phyloP scores from a whole-genome alignment of 2,888 invertebrate genomes.

The Erannis defoliaria region DNA sequence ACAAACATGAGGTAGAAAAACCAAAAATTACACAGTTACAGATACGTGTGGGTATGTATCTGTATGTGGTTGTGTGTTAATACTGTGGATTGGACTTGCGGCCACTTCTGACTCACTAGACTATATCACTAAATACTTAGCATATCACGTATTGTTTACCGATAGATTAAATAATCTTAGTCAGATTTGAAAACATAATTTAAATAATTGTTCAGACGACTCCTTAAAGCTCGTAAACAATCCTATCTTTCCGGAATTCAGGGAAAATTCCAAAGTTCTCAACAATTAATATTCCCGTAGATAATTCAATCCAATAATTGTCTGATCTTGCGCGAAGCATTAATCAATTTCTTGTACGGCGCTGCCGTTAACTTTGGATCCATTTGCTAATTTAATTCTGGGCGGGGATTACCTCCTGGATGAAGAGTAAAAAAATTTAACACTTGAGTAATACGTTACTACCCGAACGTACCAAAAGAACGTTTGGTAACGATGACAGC shows the following conservation, averaged over 20 bases:
- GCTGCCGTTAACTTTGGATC: slow-evolving; percentile 73
- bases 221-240: slow-evolving; percentile 14
- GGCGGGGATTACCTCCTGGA: slow-evolving; percentile 51
- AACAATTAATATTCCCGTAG: slow-evolving; percentile 48
- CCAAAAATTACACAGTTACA: too few relatives aligned
- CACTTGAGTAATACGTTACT: not conserved
- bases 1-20: too few relatives aligned
- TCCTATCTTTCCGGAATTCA: slow-evolving; percentile 18
- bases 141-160: not conserved
- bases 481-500: too few relatives aligned
- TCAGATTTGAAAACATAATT: not conserved
- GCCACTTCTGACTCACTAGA: too few relatives aligned
- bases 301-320: slow-evolving; percentile 79
- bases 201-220: too few relatives aligned
- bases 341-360: slow-evolving; percentile 80
- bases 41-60: too few relatives aligned
- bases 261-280: slow-evolving; percentile 38
- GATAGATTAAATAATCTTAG: not conserved
- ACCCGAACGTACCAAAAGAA: too few relatives aligned
- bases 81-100: too few relatives aligned
- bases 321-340: slow-evolving; percentile 71
- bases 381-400: slow-evolving; percentile 79
- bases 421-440: not conserved
- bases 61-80: too few relatives aligned
- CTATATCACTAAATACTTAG: too few relatives aligned